These are phyloP conservation scores for Acrocephalus kingi DNA, from an alignment of 2,113 vertebrate species.

Conservation along the genomic window DNA sequence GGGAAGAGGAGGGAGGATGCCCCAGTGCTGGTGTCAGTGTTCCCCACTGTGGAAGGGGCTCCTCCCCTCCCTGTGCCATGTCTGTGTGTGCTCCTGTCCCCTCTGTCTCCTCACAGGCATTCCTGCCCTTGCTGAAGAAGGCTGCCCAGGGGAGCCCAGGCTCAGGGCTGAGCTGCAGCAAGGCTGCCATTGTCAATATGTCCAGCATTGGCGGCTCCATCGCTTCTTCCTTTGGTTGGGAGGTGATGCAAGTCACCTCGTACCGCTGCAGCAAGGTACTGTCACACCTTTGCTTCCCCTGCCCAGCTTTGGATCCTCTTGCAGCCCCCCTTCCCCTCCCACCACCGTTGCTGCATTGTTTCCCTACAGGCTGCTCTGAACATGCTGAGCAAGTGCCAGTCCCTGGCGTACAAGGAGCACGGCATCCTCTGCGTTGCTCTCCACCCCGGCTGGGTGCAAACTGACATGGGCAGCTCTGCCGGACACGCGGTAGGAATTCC, in stretches of 20 bases:
- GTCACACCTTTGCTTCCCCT: neutral
- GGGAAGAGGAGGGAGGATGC: neutral
- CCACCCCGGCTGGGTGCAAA: neutral
- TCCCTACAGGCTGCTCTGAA: neutral
- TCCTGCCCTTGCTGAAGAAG: neutral
- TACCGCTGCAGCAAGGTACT: neutral
- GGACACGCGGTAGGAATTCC: neutral
- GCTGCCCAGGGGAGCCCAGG: neutral
- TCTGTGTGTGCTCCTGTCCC: accelerated
- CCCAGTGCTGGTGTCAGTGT: accelerated
- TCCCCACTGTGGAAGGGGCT: neutral
- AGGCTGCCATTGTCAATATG: neutral
- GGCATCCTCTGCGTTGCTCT: neutral
- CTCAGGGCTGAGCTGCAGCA: neutral
- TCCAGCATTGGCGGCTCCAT: neutral
- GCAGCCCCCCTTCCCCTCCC: neutral
- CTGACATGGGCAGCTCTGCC: neutral
- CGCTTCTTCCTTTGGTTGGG: neutral
- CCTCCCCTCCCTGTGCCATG: neutral
- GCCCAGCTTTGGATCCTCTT: neutral
- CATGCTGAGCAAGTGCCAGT: neutral
- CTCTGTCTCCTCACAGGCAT: neutral
- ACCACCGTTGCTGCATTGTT: neutral
- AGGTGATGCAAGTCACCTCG: accelerated
- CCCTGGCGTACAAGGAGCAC: neutral